phyloP scores from a whole-genome alignment of 2,113 vertebrate genomes.

The Pygoscelis antarcticus region DNA sequence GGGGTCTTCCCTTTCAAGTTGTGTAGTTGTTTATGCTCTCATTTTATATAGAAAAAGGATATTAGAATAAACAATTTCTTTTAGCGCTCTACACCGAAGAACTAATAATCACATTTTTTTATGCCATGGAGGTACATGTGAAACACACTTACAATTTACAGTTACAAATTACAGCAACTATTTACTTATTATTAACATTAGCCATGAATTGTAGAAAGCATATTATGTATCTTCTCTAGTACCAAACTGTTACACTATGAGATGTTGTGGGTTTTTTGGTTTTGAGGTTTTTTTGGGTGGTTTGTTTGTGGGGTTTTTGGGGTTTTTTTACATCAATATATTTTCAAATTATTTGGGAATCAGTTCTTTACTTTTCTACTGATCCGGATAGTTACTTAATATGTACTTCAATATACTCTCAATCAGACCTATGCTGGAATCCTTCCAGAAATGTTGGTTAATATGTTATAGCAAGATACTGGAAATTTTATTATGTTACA shows the following conservation, averaged over 20 bases:
- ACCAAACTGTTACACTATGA: background rate
- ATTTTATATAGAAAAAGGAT: background rate
- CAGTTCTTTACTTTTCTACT: background rate
- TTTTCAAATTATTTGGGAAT: background rate
- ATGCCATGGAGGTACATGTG: background rate
- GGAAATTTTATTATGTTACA: conserved; percentile 45
- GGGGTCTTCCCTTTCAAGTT: background rate
- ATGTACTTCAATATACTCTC: background rate
- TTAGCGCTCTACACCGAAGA: background rate
- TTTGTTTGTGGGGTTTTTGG: background rate
- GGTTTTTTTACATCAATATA: background rate
- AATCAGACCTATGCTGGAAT: background rate
- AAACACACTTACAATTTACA: background rate
- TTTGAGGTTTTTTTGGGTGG: background rate
- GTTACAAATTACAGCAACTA: background rate
- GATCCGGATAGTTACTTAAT: background rate
- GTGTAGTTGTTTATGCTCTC: background rate
- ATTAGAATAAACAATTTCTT: background rate
- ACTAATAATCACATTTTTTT: background rate
- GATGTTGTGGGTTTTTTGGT: background rate
- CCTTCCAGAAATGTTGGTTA: conserved; percentile 25
- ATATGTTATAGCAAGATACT: conserved; percentile 25
- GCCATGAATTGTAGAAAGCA: background rate
- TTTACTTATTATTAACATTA: background rate
- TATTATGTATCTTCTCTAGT: background rate